phyloP scores from a whole-genome alignment of 2,888 invertebrate genomes.

The Panorpa germanica region DNA sequence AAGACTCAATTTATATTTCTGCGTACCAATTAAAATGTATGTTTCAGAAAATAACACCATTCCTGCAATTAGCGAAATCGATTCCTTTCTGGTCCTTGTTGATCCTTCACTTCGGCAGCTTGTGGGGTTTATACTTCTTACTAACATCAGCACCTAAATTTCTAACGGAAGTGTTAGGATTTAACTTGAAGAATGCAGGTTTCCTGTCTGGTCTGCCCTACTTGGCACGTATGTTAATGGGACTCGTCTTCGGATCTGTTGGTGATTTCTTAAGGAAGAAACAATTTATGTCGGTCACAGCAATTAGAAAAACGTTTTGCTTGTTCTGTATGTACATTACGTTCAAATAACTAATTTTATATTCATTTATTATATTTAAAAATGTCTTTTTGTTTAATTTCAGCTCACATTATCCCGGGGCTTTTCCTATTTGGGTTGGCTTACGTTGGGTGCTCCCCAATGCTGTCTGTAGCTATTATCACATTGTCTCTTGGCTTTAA shows the following conservation, averaged over 20 bases:
- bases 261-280: constrained; percentile 40
- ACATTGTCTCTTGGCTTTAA: constrained; percentile 48
- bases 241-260: constrained; percentile 48
- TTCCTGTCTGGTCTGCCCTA: constrained; percentile 51
- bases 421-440: constrained; percentile 33
- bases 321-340: constrained; percentile 33
- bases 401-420: constrained; percentile 37
- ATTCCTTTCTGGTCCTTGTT: constrained; percentile 47
- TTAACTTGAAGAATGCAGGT: constrained; percentile 50
- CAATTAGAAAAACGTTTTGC: constrained; percentile 44
- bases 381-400: constrained; percentile 17
- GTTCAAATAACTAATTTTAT: not conserved
- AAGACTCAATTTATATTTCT: constrained; percentile 9
- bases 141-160: constrained; percentile 60
- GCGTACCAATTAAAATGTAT: constrained; percentile 5
- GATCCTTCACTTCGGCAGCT: constrained; percentile 51
- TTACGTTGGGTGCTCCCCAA: constrained; percentile 39
- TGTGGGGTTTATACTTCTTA: constrained; percentile 58
- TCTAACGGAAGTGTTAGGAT: constrained; percentile 50
- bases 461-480: constrained; percentile 40
- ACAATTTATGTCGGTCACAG: constrained; percentile 27
- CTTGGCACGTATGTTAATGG: constrained; percentile 43
- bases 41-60: constrained; percentile 26
- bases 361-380: constrained; percentile 10
- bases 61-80: constrained; percentile 37